These are phyloP conservation scores for Gracilinanus agilis DNA, from an alignment of 2,113 vertebrate genomes.

Conservation along the genomic window DNA sequence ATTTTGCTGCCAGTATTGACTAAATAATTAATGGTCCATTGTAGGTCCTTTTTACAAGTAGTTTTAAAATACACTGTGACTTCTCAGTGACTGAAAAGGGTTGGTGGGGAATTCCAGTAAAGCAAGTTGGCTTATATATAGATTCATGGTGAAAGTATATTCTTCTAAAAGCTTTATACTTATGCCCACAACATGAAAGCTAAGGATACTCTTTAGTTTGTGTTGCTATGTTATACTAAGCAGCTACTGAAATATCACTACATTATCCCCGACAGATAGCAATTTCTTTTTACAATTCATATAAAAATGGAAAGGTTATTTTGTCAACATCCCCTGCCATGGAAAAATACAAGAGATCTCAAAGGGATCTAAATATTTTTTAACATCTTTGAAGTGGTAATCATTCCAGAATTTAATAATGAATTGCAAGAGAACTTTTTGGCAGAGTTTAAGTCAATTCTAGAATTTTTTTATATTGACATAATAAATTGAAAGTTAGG, in stretches of 20 bases:
- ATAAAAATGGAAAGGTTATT: conserved; percentile 42
- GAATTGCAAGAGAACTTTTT: conserved; percentile 58
- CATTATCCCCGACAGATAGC: conserved; percentile 49
- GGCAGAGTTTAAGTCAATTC: conserved; percentile 67
- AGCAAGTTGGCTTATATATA: background rate
- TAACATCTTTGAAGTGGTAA: conserved; percentile 52
- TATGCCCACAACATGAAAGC: conserved; percentile 57
- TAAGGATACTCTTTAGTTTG: conserved; percentile 49
- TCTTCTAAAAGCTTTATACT: conserved; percentile 32
- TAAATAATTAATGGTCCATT: conserved; percentile 51
- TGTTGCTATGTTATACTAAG: conserved; percentile 62
- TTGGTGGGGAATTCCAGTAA: background rate
- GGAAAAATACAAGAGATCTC: conserved; percentile 64
- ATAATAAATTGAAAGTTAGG: conserved; percentile 65
- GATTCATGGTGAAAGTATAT: conserved; percentile 45
- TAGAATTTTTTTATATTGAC: conserved; percentile 75
- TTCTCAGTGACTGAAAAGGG: conserved; percentile 13
- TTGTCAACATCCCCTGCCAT: conserved; percentile 55
- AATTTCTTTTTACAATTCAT: conserved; percentile 57
- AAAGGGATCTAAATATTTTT: conserved; percentile 60
- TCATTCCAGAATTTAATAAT: conserved; percentile 62
- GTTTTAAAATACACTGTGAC: conserved; percentile 40
- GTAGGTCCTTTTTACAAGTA: conserved; percentile 48
- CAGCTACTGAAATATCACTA: conserved; percentile 26
- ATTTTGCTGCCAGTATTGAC: conserved; percentile 60